Conservation (phyloP, 2,113 vertebrate species). For the Bungarus multicinctus region DNA sequence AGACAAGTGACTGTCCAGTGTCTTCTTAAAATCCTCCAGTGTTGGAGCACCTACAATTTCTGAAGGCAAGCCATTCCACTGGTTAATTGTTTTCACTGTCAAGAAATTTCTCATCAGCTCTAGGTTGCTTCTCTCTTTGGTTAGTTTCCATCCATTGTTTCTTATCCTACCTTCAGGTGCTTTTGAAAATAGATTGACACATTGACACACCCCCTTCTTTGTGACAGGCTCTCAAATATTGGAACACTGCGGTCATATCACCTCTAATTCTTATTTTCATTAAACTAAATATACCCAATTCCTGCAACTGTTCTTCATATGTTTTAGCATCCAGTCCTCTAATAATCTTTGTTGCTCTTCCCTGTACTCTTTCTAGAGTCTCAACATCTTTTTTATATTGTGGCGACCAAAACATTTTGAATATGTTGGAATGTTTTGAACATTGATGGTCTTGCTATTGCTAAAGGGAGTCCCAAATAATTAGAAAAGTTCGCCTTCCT, state of each 20-base stretch:
- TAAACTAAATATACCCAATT: neutral
- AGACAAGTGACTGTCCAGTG: neutral
- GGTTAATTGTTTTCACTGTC: neutral
- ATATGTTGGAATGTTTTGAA: neutral
- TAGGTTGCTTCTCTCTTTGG: neutral
- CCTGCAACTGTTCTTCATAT: neutral
- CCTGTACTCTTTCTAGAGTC: neutral
- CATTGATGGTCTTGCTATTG: neutral
- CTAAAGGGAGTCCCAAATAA: neutral
- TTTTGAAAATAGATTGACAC: neutral
- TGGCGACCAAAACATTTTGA: neutral
- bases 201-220: neutral
- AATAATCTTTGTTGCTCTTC: neutral
- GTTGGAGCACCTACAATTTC: neutral
- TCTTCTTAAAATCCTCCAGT: neutral
- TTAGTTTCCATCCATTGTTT: neutral
- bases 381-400: neutral
- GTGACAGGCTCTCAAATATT: neutral
- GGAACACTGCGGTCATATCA: neutral
- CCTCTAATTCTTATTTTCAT: neutral
- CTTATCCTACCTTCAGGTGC: neutral
- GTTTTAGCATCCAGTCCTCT: neutral
- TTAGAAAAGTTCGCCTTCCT: neutral
- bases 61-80: neutral
- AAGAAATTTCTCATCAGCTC: neutral